Base-by-base conservation (phyloP, 2,888 invertebrate genomes). In the Anaspis maculata region DNA sequence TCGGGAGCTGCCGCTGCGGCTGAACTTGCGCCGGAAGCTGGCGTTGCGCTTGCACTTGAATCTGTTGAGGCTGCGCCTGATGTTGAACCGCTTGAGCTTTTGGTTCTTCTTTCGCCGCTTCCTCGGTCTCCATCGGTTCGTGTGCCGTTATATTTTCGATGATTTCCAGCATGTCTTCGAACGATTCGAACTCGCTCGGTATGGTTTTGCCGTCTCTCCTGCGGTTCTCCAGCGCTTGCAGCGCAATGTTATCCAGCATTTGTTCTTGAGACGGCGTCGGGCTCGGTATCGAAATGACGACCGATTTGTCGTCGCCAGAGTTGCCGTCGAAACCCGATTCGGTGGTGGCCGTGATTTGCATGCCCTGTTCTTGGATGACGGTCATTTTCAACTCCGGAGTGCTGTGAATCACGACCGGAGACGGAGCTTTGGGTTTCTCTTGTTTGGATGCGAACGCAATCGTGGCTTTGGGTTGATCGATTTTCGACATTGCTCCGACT, bases 121-220 rank as follows among this genome's bases (percentile, higher is more conserved):
- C 55, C 34, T 57, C 54, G 10, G 57, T 29, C 28, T 52, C 50
- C 9, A 54, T 47, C 3, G 58, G 53, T 36, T 60, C 56, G n/a
- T n/a, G n/a, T 2, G 58, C 58, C 9, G 58, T 58, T 26, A 79
- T 79, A 42, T 79, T 79, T 46, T 80, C 79, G 25, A 80, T 66
- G 70, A 81, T 79, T 52, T 79, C 77, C 9, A 81, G 60, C 63
- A 81, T 78, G 49, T 81, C 80, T 48, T 80, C 79, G 28, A 79
- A 75, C 0, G 74, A 73, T 50, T 80, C 79, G 10, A 75, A 76
- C 30, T 73, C 74, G 45, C 72, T 71, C 5, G 57, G 48, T 13
- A 56, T 54, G 1, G 66, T 61, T 43, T 67, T 71, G n/a, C 69
- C 70, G 49, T 71, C 74, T 4, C 71, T 64, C 11, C 72, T 57